phyloP scores from a whole-genome alignment of 2,888 invertebrate species.

The Polydrusus pterygomalis region DNA sequence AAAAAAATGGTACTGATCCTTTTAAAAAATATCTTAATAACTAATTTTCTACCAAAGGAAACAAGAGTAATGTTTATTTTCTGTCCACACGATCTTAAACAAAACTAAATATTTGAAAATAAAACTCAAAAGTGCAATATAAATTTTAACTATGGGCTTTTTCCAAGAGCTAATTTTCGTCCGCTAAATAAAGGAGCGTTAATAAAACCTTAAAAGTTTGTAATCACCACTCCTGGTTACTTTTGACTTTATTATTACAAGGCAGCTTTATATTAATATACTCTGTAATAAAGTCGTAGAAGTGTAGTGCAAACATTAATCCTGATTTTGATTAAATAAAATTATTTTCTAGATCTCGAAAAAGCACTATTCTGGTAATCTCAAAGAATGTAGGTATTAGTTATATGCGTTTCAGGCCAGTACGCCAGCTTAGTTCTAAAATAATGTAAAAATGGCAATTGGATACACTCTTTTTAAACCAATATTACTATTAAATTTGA shows the following conservation, averaged over 20 bases:
- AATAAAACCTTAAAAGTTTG: constrained; percentile 34
- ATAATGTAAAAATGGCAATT: too few relatives aligned
- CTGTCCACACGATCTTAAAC: too few relatives aligned
- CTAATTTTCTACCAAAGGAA: too few relatives aligned
- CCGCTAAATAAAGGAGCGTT: constrained; percentile 3
- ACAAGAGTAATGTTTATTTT: too few relatives aligned
- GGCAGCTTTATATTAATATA: constrained; percentile 28
- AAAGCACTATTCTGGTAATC: too few relatives aligned
- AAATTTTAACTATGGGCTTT: constrained; percentile 2
- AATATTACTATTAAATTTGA: too few relatives aligned
- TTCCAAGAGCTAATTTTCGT: constrained; percentile 24
- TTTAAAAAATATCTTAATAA: too few relatives aligned
- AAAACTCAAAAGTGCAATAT: neutral
- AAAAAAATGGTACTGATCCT: too few relatives aligned
- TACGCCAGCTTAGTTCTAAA: too few relatives aligned
- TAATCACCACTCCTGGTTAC: constrained; percentile 28
- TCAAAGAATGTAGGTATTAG: too few relatives aligned
- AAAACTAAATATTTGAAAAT: neutral
- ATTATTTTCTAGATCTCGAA: neutral
- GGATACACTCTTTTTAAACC: too few relatives aligned
- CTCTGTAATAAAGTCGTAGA: constrained; percentile 9
- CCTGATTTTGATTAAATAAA: constrained; percentile 14
- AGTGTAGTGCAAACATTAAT: neutral
- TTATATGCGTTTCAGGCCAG: too few relatives aligned
- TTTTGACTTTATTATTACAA: constrained; percentile 23